A percentile compares a stretch with the other conserved stretches of the same genome.
Evolutionary conservation across 2,113 vertebrate genomes (phyloP).

Genomic region (Galemys pyrenaicus): DNA sequence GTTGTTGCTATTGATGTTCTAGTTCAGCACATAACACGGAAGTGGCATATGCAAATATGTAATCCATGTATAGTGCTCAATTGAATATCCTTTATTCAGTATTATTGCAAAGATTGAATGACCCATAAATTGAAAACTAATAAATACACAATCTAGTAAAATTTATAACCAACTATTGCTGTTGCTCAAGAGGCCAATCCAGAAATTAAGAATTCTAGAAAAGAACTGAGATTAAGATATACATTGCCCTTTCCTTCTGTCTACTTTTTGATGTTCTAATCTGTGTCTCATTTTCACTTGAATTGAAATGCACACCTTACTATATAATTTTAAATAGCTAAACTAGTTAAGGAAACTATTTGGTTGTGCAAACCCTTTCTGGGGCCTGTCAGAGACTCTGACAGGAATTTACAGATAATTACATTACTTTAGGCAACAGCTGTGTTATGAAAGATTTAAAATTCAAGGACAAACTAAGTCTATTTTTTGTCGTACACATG

Average conservation of each 20-base stretch:
- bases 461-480: conserved; percentile 24
- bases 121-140: background rate
- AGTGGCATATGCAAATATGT: background rate
- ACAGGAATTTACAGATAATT: conserved; percentile 24
- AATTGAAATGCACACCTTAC: background rate
- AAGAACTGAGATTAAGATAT: conserved; percentile 6
- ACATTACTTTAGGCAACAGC: background rate
- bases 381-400: background rate
- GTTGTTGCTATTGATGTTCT: background rate
- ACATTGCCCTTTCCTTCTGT: background rate
- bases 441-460: conserved; percentile 28
- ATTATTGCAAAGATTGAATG: background rate
- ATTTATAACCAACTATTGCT: conserved; percentile 6
- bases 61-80: background rate
- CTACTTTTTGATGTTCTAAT: background rate
- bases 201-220: background rate
- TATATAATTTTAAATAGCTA: conserved; percentile 5
- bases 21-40: background rate
- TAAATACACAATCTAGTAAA: background rate
- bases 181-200: background rate
- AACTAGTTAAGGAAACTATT: conserved; percentile 15
- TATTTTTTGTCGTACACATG: background rate
- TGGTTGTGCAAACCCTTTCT: background rate
- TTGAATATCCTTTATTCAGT: background rate
- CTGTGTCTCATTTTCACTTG: background rate